A percentile compares a stretch with the other conserved stretches of the same genome.
Conservation (phyloP, 2,888 invertebrate genomes). For the Spodoptera picta region DNA sequence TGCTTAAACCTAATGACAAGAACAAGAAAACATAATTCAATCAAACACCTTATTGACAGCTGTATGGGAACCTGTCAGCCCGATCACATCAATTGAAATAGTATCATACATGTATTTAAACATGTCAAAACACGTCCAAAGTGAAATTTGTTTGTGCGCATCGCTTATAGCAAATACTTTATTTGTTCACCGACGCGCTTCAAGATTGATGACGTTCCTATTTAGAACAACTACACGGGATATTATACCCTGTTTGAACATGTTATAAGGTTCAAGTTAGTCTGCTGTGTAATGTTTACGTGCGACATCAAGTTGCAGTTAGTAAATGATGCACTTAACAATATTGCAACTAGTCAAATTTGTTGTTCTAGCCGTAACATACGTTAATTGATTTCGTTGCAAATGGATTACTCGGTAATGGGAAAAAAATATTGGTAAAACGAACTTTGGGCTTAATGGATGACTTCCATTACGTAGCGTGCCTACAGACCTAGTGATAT, state of each 20-base stretch:
- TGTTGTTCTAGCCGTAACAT: conserved; percentile 65
- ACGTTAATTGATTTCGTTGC: conserved; percentile 66
- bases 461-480: conserved; percentile 11
- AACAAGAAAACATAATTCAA: too few relatives aligned
- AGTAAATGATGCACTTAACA: conserved; percentile 77
- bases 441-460: conserved; percentile 54
- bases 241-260: conserved; percentile 21
- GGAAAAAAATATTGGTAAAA: conserved; percentile 63
- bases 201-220: conserved; percentile 71
- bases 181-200: conserved; percentile 70
- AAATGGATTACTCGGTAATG: conserved; percentile 68
- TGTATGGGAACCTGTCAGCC: conserved; percentile 7
- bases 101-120: conserved; percentile 28
- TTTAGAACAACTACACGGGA: conserved; percentile 20
- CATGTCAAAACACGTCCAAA: conserved; percentile 58
- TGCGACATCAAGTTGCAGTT: conserved; percentile 58
- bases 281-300: not conserved
- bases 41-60: too few relatives aligned
- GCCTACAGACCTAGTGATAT: too few relatives aligned
- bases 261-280: conserved; percentile 28
- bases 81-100: conserved; percentile 24
- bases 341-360: conserved; percentile 71
- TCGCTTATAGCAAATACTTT: conserved; percentile 69
- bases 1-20: too few relatives aligned
- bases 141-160: conserved; percentile 71